Evolutionary conservation across 1,140 invertebrate genomes (phyloP), one percentile per base, ranked within the genome.

Genomic region (Capitella teleta): DNA sequence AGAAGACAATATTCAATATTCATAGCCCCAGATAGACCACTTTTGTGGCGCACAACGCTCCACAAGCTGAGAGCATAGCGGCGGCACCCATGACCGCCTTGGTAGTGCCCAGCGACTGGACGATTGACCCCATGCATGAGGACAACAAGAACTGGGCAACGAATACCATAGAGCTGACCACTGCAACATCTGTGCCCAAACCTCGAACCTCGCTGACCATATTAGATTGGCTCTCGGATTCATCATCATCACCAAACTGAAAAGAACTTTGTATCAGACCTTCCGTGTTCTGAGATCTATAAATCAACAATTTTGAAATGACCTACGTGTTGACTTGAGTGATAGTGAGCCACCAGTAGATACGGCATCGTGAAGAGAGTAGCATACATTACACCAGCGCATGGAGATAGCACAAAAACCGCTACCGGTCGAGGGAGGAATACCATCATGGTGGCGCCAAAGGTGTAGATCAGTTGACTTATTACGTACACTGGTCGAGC

Each of bases 331-430:
- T 4, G 46, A 14, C 37, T 81, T 10, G 86, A 81, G 64, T 96
- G 92, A 66, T 95, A 96, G 64, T 92, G 85, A 1, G 92, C 90
- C 8, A 96, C 80, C 18, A 96, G 74, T 12, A 96, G 71, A 65
- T 94, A 96, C 1, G 92, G 92, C 87, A 96, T 92, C 2, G 91
- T 97, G 67, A 97, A 96, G 10, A 97, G 75, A 0, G 92, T 96
- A 0, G 91, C 91, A 68, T 96, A 97, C 89, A 95, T 93, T 24
- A 97, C 82, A 0, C 92, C 92, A 16, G 67, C 65, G 26, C 61
- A 55, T 0, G 63, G 60, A 16, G 66, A 70, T 6, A 67, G 42
- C 0, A 72, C 21, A 16, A 68, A 53, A 1, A 64, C 61, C 0
- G 62, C 60, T 28, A 63, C 51, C 16, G 21, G 32, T 19, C 23